Evolutionary conservation across 2,113 vertebrate genomes (phyloP), one percentile per base, ranked within the genome.

Genomic region (Chitala chitala): DNA sequence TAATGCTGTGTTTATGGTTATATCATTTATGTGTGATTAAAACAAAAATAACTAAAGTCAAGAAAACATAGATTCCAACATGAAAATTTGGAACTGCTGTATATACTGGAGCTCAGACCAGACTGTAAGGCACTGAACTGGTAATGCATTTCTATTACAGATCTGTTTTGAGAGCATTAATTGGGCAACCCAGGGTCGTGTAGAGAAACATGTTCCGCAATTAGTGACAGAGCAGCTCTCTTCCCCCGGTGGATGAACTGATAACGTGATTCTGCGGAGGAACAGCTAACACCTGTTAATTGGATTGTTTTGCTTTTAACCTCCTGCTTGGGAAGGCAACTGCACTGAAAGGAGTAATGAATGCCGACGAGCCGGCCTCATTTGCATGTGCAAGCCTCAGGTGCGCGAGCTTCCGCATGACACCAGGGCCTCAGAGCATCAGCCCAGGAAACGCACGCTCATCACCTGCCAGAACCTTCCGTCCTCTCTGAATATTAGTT

Each of bases 301-400:
- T 72, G 71, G 71, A 72, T 61, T 59, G 71, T 59, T 72, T 72
- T 15, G 5, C 71, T 72, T 72, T 72, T 72, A 72, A 61, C 71
- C 71, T 54, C n/a, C 50, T 38, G 40, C 24, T n/a, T 42, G 38
- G 5, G 40, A 44, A 61, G 71, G 36, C 54, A 42, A 72, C 71
- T 61, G 54, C 24, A 8, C 71, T 46, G 42, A 72, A 36, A 48
- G 71, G 36, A 48, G 71, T 59, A 72, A 72, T 72, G 54, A 59
- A 72, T 72, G 54, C 71, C 6, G 4, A 10, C 17, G 42, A 72
- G 54, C 55, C 15, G 40, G 22, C 15, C 20, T 59, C 55, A 40
- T 59, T 46, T 31, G 70, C 70, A 54, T 59, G 40, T 17, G 40
- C 38, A n/a, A 59, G 33, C 24, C 24, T 20, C 55, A 48, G 71